Evolutionary conservation across 2,888 invertebrate species (phyloP), one percentile per base, ranked within the genome.

Genomic region (Electrophaes corylata): DNA sequence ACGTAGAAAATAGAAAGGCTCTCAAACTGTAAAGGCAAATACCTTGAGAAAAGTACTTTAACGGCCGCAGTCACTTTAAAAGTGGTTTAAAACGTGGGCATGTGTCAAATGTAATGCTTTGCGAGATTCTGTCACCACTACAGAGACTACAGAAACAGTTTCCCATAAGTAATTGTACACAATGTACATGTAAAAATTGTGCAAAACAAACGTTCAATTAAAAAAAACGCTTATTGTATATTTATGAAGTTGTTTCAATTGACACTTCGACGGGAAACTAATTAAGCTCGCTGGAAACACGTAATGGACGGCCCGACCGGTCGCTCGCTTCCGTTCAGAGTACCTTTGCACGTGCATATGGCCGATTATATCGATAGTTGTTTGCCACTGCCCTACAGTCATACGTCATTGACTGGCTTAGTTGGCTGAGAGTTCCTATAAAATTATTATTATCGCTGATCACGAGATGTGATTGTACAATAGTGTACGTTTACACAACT

Each of bases 241-340:
- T 48, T 54, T 41, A 53, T 58, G 23, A 48, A 58, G 53, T 44
- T 48, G 52, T 48, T 44, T 33, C 50, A 59, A 50, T 54, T 41
- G 54, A 54, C 58, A 54, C 45, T 41, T 46, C 16, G 46, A 59
- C 59, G 66, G 67, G 66, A 75, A 78, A 71, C 72, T 76, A 78
- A 79, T 79, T 78, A 76, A 68, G 70, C 63, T 56, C 64, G 58
- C 70, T 68, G 74, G 71, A 75, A 72, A 65, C 65, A 45, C 55
- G 65, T 60, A 57, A 61, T 63, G 65, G 58, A 53, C 60, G 51
- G 48, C 66, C 45, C 43, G 23, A 58, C 41, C 58, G 31, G 56
- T 40, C 60, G 59, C 56, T 40, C 49, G 45, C 48, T 57, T 63
- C 61, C 61, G 51, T 14, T 33, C 12, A n/a, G 41, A 33, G 19